These are phyloP conservation scores for Apotomis capreana DNA, from an alignment of 2,888 invertebrate species.

Conservation along the genomic window DNA sequence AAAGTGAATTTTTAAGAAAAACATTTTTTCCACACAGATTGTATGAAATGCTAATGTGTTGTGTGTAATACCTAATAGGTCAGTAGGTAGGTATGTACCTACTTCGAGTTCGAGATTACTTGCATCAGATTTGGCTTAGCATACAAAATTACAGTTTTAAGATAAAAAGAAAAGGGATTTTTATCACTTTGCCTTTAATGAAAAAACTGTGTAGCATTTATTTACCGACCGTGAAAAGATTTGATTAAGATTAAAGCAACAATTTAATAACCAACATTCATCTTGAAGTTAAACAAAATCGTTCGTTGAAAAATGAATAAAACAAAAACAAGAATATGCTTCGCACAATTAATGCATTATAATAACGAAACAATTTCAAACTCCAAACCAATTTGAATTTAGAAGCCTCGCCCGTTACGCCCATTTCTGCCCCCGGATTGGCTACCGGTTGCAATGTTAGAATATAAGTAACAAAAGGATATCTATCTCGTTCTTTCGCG, in stretches of 20 bases:
- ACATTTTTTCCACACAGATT: too few relatives aligned
- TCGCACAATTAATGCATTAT: conserved; percentile 51
- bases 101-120: too few relatives aligned
- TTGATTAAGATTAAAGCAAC: conserved; percentile 26
- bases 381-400: conserved; percentile 58
- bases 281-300: conserved; percentile 33
- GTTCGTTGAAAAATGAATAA: conserved; percentile 29
- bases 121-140: too few relatives aligned
- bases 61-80: too few relatives aligned
- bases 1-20: too few relatives aligned
- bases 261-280: conserved; percentile 22
- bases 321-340: conserved; percentile 43
- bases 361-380: conserved; percentile 59
- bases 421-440: conserved; percentile 72
- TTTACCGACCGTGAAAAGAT: conserved; percentile 20
- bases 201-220: conserved; percentile 7
- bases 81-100: too few relatives aligned
- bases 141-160: too few relatives aligned
- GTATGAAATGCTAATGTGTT: too few relatives aligned
- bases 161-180: too few relatives aligned
- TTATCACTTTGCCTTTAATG: neutral
- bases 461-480: conserved; percentile 55
- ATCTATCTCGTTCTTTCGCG: conserved; percentile 61
- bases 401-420: conserved; percentile 62
- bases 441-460: conserved; percentile 68